These are phyloP conservation scores for Axinella damicornis DNA, from an alignment of 37 sponge, comb jelly and placozoan species.

Conservation along the genomic window DNA sequence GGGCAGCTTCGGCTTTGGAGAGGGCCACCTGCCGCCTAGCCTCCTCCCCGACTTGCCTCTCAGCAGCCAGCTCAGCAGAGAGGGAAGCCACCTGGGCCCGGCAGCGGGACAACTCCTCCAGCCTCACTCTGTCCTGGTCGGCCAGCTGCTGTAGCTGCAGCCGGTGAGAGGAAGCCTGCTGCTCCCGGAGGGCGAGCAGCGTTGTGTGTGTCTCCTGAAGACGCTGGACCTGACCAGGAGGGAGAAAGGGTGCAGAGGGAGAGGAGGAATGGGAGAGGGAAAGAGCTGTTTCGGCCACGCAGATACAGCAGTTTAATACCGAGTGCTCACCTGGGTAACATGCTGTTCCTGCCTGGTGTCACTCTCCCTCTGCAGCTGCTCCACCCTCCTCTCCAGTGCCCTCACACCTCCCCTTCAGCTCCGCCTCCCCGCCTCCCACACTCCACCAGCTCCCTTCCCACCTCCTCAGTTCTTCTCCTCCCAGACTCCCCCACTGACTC, in stretches of 20 bases:
- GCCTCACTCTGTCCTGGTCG: conserved; percentile 34
- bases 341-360: neutral
- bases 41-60: conserved; percentile 68
- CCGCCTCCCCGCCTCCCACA: conserved; percentile 7
- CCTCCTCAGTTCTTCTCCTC: neutral
- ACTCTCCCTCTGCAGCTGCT: conserved; percentile 43
- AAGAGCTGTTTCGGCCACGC: no score
- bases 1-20: conserved; percentile 47
- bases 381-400: conserved; percentile 22
- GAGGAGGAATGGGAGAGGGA: no score
- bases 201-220: conserved; percentile 55
- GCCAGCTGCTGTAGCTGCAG: conserved; percentile 53
- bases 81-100: conserved; percentile 63
- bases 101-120: conserved; percentile 73
- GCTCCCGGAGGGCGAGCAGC: conserved; percentile 43
- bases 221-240: conserved; percentile 13
- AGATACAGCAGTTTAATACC: no score
- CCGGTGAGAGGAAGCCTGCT: conserved; percentile 55
- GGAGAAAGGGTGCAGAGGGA: neutral
- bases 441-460: conserved; percentile 13
- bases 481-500: neutral
- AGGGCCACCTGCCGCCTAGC: conserved; percentile 45
- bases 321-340: conserved; percentile 6
- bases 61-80: conserved; percentile 80
- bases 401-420: neutral